Evolutionary conservation across 2,888 invertebrate species (phyloP).

Genomic region (Noctua fimbriata): DNA sequence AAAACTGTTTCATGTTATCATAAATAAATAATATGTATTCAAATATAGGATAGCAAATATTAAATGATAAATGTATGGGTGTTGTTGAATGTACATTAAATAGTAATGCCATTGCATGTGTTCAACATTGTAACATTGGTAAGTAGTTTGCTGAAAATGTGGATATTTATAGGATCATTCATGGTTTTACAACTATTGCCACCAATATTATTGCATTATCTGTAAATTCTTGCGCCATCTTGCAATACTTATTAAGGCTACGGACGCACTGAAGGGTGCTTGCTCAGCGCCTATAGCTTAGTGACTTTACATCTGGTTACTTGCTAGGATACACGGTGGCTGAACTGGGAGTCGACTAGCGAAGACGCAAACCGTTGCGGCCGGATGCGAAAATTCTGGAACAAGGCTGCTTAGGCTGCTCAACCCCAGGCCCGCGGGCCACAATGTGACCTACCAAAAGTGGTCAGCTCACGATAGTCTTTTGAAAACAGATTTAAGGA

Average conservation of each 20-base stretch:
- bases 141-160: slow-evolving; percentile 41
- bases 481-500: too few species aligned
- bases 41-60: slow-evolving; percentile 35
- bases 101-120: slow-evolving; percentile 83
- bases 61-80: slow-evolving; percentile 58
- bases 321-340: neutral
- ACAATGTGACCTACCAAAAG: too few species aligned
- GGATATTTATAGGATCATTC: slow-evolving; percentile 8
- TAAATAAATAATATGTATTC: slow-evolving; percentile 21
- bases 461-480: too few species aligned
- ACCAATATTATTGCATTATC: too few species aligned
- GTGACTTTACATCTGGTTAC: neutral
- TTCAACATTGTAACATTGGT: slow-evolving; percentile 73
- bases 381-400: neutral
- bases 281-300: neutral
- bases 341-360: neutral
- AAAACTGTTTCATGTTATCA: slow-evolving; percentile 13
- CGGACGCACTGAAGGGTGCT: neutral
- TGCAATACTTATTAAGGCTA: neutral
- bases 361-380: too few species aligned
- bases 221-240: neutral
- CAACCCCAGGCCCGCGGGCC: too few species aligned
- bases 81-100: slow-evolving; percentile 68
- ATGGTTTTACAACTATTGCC: neutral
- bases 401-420: neutral